Conservation (phyloP, 53 echinoderm and acorn worm genomes). For the Zoroaster sp. region DNA sequence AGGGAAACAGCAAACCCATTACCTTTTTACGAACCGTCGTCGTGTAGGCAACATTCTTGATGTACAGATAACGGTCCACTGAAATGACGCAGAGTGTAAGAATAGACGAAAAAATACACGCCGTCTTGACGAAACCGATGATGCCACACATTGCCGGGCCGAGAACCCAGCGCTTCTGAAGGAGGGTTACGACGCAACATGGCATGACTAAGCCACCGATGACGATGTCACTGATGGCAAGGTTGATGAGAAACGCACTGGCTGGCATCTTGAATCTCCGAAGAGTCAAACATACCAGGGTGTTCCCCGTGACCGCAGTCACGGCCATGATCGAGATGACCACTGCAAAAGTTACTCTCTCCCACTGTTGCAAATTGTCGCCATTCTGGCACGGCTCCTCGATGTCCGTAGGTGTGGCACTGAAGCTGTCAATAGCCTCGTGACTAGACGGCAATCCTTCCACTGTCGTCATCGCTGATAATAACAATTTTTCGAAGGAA, state of each 20-base stretch:
- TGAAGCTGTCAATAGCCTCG: too few species aligned
- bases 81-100: constrained; percentile 41
- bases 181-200: neutral
- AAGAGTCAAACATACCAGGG: neutral
- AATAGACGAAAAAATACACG: neutral
- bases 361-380: neutral
- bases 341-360: neutral
- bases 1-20: neutral
- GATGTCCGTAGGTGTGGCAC: too few species aligned
- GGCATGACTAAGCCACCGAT: constrained; percentile 22
- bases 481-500: too few species aligned
- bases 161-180: neutral
- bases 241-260: constrained; percentile 23
- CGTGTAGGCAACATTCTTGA: neutral
- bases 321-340: neutral
- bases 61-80: constrained; percentile 15
- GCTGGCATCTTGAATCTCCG: constrained; percentile 9
- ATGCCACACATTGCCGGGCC: neutral
- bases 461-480: too few species aligned
- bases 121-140: constrained; percentile 3
- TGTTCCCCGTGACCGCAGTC: constrained; percentile 14
- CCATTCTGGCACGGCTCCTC: too few species aligned
- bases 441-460: too few species aligned
- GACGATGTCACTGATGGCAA: constrained; percentile 19
- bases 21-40: neutral